Evolutionary conservation across 2,888 invertebrate species (phyloP).

Genomic region (Electrophaes corylata): DNA sequence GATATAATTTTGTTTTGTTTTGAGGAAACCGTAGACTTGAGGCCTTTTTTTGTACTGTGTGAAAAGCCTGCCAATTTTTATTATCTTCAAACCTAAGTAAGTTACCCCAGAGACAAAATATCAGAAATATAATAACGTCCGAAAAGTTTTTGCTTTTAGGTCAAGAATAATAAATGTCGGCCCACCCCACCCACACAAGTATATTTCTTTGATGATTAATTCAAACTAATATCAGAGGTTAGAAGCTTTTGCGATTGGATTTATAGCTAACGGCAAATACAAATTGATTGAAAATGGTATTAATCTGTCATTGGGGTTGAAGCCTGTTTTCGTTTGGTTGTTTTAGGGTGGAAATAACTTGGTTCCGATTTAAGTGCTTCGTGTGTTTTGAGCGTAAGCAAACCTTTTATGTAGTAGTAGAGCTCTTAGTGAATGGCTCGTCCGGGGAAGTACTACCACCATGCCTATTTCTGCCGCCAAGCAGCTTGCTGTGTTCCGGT

Average conservation of each 20-base stretch:
- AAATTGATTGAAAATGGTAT: conserved; percentile 7
- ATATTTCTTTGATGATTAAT: conserved; percentile 13
- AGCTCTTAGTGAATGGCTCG: too few species aligned
- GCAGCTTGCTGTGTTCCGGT: too few species aligned
- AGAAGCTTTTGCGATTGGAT: conserved; percentile 11
- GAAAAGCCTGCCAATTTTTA: too few species aligned
- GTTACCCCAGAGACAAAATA: not conserved
- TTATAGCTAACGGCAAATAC: conserved; percentile 9
- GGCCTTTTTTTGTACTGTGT: too few species aligned
- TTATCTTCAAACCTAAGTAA: not conserved
- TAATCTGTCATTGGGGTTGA: conserved; percentile 1
- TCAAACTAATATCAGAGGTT: conserved; percentile 5
- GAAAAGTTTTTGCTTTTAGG: conserved; percentile 3
- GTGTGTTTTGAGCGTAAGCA: too few species aligned
- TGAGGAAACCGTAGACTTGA: too few species aligned
- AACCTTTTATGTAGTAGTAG: too few species aligned
- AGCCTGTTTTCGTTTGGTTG: not conserved
- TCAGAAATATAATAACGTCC: not conserved
- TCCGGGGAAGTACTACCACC: too few species aligned
- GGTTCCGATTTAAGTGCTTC: too few species aligned
- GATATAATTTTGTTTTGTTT: too few species aligned
- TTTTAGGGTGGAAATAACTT: too few species aligned
- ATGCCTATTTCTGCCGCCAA: too few species aligned
- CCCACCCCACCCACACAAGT: conserved; percentile 4
- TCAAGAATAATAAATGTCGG: conserved; percentile 14